Percentiles rank a stretch among this genome's conserved stretches.
These are phyloP conservation scores for Ctenopoma kingsleyae DNA, from an alignment of 2,797 vertebrate species.

Conservation along the genomic window DNA sequence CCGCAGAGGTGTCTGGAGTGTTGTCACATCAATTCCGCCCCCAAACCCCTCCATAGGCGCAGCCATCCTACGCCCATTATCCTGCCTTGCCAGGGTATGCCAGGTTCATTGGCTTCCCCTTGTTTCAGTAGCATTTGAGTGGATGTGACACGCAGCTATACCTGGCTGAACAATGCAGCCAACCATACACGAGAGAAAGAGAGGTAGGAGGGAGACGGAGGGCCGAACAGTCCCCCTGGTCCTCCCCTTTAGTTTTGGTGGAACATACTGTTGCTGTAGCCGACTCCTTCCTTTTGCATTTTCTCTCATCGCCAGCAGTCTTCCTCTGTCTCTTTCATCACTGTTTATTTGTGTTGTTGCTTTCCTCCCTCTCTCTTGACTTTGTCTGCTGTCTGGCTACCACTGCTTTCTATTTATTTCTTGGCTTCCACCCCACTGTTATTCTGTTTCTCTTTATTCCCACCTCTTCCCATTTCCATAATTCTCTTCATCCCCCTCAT, in stretches of 20 bases:
- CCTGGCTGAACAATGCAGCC: slow-evolving; percentile 54
- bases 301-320: slow-evolving; percentile 1
- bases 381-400: slow-evolving; percentile 36
- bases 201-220: slow-evolving; percentile 23
- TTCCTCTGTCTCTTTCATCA: neutral
- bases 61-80: slow-evolving; percentile 33
- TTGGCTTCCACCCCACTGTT: slow-evolving; percentile 49
- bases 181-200: slow-evolving; percentile 50
- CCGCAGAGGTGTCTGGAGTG: slow-evolving; percentile 43
- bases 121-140: slow-evolving; percentile 51
- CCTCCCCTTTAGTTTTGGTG: slow-evolving; percentile 20
- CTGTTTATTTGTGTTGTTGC: slow-evolving; percentile 17
- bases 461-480: slow-evolving; percentile 53
- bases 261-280: slow-evolving; percentile 13
- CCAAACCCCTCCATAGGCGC: neutral
- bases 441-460: slow-evolving; percentile 49
- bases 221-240: slow-evolving; percentile 27
- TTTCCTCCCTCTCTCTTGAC: slow-evolving; percentile 18
- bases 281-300: slow-evolving; percentile 16
- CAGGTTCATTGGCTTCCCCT: slow-evolving; percentile 43
- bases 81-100: slow-evolving; percentile 18
- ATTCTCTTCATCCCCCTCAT: slow-evolving; percentile 52
- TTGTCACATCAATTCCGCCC: slow-evolving; percentile 25
- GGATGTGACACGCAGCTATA: slow-evolving; percentile 43
- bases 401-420: slow-evolving; percentile 63